These are phyloP conservation scores for Geodia barretti DNA, from an alignment of 37 sponge, comb jelly and placozoan genomes.

Conservation along the genomic window DNA sequence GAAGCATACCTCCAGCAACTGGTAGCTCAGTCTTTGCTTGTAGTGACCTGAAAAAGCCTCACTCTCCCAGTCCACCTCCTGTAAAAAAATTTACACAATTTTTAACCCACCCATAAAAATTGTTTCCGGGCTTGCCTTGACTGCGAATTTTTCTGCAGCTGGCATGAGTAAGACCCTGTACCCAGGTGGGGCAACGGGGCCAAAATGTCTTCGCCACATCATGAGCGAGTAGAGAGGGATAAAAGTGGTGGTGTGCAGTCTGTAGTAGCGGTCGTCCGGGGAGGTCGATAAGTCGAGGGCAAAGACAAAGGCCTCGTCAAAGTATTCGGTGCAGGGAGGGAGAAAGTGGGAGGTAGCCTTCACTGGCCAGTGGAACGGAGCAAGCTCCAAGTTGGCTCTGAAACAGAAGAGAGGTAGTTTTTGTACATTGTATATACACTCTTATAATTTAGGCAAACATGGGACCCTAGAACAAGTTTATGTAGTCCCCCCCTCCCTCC, in stretches of 20 bases:
- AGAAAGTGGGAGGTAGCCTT: background rate
- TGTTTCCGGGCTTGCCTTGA: background rate
- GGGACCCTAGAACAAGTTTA: too few relatives aligned
- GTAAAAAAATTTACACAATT: background rate
- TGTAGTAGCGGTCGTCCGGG: background rate
- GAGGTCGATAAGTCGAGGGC: background rate
- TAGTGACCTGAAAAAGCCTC: background rate
- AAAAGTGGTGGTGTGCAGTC: constrained; percentile 21
- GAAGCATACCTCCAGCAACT: constrained; percentile 7
- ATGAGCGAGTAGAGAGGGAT: constrained; percentile 24
- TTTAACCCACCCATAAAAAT: background rate
- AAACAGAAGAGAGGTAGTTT: background rate
- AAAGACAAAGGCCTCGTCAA: constrained; percentile 25
- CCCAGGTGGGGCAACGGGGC: background rate
- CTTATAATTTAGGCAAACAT: too few relatives aligned
- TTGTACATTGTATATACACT: too few relatives aligned
- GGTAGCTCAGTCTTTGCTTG: background rate
- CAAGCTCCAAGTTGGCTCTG: background rate
- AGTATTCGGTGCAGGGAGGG: constrained; percentile 17
- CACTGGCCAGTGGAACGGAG: constrained; percentile 1
- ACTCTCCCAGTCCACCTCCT: constrained; percentile 18
- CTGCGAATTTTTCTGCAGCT: constrained; percentile 11
- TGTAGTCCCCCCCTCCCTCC: too few relatives aligned
- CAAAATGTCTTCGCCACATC: constrained; percentile 15
- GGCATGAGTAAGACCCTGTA: constrained; percentile 21